These are phyloP conservation scores for Drosophila sp. DNA, from an alignment of 1,140 invertebrate species.

Conservation along the genomic window DNA sequence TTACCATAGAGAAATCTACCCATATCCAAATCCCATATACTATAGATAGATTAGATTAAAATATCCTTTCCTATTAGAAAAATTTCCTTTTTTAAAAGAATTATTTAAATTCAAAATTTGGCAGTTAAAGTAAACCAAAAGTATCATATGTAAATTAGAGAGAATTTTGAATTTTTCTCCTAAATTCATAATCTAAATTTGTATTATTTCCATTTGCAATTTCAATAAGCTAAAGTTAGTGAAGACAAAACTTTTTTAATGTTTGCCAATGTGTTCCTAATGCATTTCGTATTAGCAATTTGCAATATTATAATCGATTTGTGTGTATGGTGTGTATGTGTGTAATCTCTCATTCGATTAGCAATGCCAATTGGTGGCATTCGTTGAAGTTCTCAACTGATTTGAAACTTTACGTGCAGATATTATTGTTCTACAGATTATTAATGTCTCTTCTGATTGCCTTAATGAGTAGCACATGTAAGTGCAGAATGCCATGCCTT, in stretches of 20 bases:
- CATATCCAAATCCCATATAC: too few relatives aligned
- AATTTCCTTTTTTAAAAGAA: too few relatives aligned
- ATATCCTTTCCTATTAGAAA: too few relatives aligned
- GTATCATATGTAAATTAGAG: too few relatives aligned
- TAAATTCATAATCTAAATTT: too few relatives aligned
- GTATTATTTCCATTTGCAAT: too few relatives aligned
- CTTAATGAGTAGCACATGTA: constrained; percentile 55
- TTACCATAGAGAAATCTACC: too few relatives aligned
- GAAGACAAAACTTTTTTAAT: neutral
- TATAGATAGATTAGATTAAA: too few relatives aligned
- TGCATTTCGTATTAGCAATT: neutral
- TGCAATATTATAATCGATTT: neutral
- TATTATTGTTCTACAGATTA: constrained; percentile 19
- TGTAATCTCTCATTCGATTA: neutral
- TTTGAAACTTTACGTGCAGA: neutral
- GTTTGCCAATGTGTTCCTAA: neutral
- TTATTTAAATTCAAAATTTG: too few relatives aligned
- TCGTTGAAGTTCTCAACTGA: neutral
- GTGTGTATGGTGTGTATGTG: neutral
- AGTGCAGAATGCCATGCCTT: constrained; percentile 38
- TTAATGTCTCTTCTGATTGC: constrained; percentile 33
- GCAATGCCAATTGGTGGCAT: constrained; percentile 6
- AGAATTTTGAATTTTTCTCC: too few relatives aligned
- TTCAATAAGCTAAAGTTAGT: too few relatives aligned
- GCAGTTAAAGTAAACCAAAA: too few relatives aligned